Base-by-base conservation (phyloP, 2,113 vertebrate genomes). In the Setophaga coronata region DNA sequence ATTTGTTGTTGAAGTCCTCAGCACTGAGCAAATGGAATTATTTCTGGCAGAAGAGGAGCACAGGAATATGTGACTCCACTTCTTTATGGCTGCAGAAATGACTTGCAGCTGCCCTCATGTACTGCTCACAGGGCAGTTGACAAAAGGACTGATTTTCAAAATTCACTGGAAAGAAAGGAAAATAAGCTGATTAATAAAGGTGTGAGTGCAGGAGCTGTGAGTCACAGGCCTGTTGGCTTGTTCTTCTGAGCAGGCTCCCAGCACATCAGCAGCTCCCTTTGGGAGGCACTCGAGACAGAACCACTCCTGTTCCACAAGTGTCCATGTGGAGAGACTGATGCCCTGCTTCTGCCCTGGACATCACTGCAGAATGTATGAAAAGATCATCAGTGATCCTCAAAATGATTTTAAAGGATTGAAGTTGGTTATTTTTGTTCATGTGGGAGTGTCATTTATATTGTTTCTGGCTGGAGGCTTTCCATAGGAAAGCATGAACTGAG, bases 171-270 rank as follows among this genome's bases (percentile, higher is more conserved):
- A 92, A 73, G 54, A 89, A 88, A 87, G 69, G 26, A 86, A 90
- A 96, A 92, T 58, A 20, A 81, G 58, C 89, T 92, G 38, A 54
- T 95, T 93, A 93, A 88, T 83, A 51, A 90, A 90, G 67, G 33
- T 78, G 25, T 61, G 18, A 14, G 50, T 7, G 4, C 6, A 58
- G 20, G 82, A 89, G 71, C 92, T 90, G 9, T 54, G 31, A 83
- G 62, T 42, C 67, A 50, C 38, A 34, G 70, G 58, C 23, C 47
- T 31, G 1, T 73, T 80, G 90, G 40, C 29, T 60, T 60, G 36
- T 21, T 91, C n/a, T 28, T 57, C 51, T 47, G 34, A 25, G 12
- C 3, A 0, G 50, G 5, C 23, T 53, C 81, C 7, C 9, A 50
- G 36, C 38, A 91, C 21, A 23, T 20, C 56, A 5, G 16, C n/a